These are phyloP conservation scores for Folsomia manolachei DNA, from an alignment of 2,888 invertebrate species.

Conservation along the genomic window DNA sequence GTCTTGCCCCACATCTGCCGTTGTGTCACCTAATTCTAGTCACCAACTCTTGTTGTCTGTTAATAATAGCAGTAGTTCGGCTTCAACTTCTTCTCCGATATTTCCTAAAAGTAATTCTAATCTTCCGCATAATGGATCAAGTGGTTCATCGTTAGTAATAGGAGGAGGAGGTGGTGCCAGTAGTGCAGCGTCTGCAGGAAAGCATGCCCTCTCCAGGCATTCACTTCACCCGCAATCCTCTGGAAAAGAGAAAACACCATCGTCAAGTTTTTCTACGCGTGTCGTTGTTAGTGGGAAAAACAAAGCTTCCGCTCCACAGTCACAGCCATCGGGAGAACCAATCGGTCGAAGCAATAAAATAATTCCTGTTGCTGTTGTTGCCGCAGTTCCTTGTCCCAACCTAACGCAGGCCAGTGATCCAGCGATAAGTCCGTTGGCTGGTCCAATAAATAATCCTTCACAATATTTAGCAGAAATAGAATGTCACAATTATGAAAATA, in stretches of 20 bases:
- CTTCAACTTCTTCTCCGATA: conserved; percentile 29
- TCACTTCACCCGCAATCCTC: conserved; percentile 48
- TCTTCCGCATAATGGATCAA: background rate
- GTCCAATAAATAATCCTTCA: background rate
- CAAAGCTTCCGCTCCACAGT: background rate
- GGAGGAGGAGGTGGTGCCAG: background rate
- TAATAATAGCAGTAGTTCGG: conserved; percentile 26
- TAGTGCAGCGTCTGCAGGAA: conserved; percentile 24
- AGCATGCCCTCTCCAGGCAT: conserved; percentile 30
- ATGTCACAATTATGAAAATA: conserved; percentile 60
- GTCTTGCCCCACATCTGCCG: conserved; percentile 48
- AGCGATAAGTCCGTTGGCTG: background rate
- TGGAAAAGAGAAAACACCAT: conserved; percentile 46
- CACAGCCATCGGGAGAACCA: background rate
- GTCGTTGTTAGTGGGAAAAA: conserved; percentile 42
- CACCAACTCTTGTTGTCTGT: conserved; percentile 46
- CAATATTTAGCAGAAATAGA: conserved; percentile 44
- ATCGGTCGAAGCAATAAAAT: no score
- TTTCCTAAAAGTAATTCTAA: conserved; percentile 5
- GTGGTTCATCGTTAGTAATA: background rate
- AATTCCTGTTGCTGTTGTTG: background rate
- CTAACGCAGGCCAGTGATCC: background rate
- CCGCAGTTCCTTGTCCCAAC: background rate
- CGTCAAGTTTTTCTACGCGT: conserved; percentile 50
- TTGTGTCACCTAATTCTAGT: conserved; percentile 49